These are phyloP conservation scores for Diachasmimorpha longicaudata DNA, from an alignment of 1,140 invertebrate species.

Conservation along the genomic window DNA sequence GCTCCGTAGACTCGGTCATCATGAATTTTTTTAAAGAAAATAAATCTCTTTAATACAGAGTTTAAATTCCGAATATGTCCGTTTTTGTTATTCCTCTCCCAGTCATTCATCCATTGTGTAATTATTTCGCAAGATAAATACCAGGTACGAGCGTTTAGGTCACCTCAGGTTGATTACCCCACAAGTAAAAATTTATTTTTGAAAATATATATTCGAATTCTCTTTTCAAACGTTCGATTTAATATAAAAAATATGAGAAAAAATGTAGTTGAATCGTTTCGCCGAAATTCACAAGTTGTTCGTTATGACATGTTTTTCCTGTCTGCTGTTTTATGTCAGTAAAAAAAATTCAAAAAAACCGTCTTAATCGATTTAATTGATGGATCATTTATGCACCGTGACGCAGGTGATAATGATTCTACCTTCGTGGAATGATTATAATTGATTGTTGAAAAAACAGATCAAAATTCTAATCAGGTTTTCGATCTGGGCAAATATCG, in stretches of 20 bases:
- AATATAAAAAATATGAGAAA: no score
- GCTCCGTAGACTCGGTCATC: slow-evolving; percentile 14
- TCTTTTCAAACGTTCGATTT: no score
- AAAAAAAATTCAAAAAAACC: neutral
- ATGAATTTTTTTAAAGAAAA: slow-evolving; percentile 21
- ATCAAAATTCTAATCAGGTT: neutral
- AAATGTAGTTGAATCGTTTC: no score
- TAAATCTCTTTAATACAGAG: neutral
- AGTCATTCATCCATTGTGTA: neutral
- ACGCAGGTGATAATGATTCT: neutral
- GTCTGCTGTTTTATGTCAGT: neutral
- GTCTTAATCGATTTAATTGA: neutral
- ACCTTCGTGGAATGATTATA: neutral
- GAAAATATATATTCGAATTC: no score
- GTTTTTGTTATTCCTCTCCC: neutral
- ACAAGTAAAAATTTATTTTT: no score
- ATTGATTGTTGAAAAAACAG: neutral
- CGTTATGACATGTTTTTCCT: neutral
- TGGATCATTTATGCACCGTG: neutral
- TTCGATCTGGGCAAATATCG: neutral
- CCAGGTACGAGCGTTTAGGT: neutral
- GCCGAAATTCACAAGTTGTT: no score
- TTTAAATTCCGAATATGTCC: neutral
- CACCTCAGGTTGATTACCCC: no score
- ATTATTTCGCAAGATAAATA: neutral